Base-by-base conservation (phyloP, 2,113 vertebrate species). In the Tragelaphus scriptus region DNA sequence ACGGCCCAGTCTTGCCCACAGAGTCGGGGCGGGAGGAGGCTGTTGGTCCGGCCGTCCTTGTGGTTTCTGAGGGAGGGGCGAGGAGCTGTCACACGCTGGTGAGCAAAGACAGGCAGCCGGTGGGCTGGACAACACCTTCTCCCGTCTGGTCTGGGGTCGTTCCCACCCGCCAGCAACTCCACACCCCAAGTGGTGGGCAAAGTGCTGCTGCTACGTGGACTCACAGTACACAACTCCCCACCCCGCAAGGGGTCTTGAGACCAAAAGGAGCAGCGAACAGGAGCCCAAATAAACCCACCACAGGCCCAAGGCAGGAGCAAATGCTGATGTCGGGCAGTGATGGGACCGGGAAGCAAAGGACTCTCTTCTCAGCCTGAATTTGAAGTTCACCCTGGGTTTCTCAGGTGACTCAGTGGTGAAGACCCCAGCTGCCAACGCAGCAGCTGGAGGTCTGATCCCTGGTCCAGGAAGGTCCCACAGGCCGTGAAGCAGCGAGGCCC, bases 331-430 rank as follows among this genome's bases (percentile, higher is more conserved):
- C 30, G 17, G 80, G 32, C 7, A 5, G 2, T 3, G 12, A 2
- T 1, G 17, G 36, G 23, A n/a, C 5, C 47, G 0, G 0, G 3
- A 1, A 6, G 25, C 49, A 23, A 2, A 23, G 53, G 7, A 25
- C 51, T 13, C 80, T n/a, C 12, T 30, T 32, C 14, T 95, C 3
- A 28, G 25, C 71, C 36, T 84, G 89, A 94, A 81, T 87, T 68
- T 94, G 59, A 47, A 7, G 56, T 55, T 90, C 95, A 56, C 65
- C 36, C 36, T 25, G 71, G 36, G 36, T 7, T 44, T 25, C 68
- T 36, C 23, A 1, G 36, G 36, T 25, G 71, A 2, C 36, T 26
- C 6, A 0, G 71, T 26, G 21, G 36, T 7, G 12, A 25, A 77
- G 36, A 44, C 21, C 71, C 36, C 23, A 2, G 21, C 71, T 26